Evolutionary conservation across 1,140 invertebrate genomes (phyloP), one percentile per base, ranked within the genome.

Genomic region (Heterodera schachtii): DNA sequence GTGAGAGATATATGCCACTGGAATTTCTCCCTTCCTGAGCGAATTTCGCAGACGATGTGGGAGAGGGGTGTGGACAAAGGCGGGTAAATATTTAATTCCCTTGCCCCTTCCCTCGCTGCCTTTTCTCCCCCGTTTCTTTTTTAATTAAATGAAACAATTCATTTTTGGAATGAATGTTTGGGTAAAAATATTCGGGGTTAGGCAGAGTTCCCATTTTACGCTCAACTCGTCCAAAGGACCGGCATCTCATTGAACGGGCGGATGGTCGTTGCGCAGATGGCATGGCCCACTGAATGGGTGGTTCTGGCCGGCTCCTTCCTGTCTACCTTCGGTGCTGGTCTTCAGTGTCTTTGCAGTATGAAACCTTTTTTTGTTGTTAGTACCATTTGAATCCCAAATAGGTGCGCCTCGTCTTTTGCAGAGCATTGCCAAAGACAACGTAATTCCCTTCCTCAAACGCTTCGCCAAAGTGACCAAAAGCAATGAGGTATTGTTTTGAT

Each of bases 281-380:
- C 88, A 3, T 89, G 88, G 88, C 88, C 88, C 11, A 96, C 96
- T 90, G 94, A 96, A 86, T 96, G 95, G 95, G 96, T 99, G 1
- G 97, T 99, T 86, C 91, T 98, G 80, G 94, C 98, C 88, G 98
- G 98, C 41, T 97, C 97, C 0, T 97, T 98, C 90, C 92, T 99
- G 0, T 98, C 97, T 0, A 98, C 97, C 0, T 92, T 99, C 47
- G 98, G 97, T 43, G 97, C 98, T 85, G 97, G 96, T 11, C 92
- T 99, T 8, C 97, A 99, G 90, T 97, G 95, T 83, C 92, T 99
- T 64, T 89, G 88, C 83, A 89, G 85, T 86, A 57, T 80, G 69
- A 47, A 11, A 19, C 70, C n/a, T n/a, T 80, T 47, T 46, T 44
- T n/a, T 41, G 13, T 52, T 1, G n/a, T 46, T 66, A n/a, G n/a